phyloP scores from a whole-genome alignment of 2,113 vertebrate species.

The Dermatemys mawii region DNA sequence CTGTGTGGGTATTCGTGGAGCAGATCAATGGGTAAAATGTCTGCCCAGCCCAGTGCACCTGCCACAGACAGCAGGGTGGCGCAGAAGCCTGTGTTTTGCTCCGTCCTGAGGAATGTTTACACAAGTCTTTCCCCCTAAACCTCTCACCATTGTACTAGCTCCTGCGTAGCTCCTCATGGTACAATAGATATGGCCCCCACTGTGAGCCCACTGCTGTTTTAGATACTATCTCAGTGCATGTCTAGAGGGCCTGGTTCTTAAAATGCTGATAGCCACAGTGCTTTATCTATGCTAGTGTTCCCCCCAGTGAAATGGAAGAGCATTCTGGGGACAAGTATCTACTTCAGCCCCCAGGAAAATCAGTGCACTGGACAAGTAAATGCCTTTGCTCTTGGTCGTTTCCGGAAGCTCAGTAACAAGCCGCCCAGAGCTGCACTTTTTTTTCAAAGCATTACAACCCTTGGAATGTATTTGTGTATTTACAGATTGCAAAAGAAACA shows the following conservation, averaged over 20 bases:
- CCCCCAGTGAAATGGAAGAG: neutral
- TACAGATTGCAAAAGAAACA: neutral
- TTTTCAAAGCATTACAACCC: fast-evolving
- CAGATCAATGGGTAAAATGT: neutral
- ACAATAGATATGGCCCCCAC: neutral
- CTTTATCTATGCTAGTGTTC: neutral
- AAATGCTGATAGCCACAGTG: neutral
- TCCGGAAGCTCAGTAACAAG: neutral
- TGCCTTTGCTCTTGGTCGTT: fast-evolving
- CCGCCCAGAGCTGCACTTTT: neutral
- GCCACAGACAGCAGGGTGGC: neutral
- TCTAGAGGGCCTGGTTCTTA: neutral
- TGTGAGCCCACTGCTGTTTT: neutral
- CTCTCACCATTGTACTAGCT: neutral
- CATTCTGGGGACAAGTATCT: no score
- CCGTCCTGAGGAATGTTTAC: neutral
- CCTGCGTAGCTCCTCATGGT: neutral
- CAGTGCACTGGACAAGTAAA: fast-evolving
- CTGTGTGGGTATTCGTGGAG: neutral
- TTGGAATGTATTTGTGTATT: neutral
- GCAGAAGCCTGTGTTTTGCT: neutral
- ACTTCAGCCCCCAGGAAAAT: neutral
- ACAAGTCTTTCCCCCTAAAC: neutral
- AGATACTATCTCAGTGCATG: neutral
- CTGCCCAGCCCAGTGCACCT: no score